A percentile compares a stretch with the other conserved stretches of the same genome.
These are phyloP conservation scores for Chelidonichthys spinosus DNA, from an alignment of 2,797 vertebrate genomes.

Conservation along the genomic window DNA sequence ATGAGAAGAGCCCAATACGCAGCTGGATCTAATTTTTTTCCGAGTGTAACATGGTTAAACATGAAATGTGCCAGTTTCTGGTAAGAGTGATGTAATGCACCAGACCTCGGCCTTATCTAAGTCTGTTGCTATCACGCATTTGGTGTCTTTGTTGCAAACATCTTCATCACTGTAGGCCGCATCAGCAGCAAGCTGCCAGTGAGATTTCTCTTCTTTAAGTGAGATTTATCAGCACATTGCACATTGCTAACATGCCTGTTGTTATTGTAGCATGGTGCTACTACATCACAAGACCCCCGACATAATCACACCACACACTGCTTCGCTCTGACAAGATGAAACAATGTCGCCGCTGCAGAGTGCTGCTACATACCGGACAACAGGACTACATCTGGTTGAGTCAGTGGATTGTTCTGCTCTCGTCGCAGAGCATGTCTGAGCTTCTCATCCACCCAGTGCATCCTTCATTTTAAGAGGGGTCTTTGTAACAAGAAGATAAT, in stretches of 20 bases:
- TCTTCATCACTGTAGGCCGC: constrained; percentile 14
- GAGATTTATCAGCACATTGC: constrained; percentile 54
- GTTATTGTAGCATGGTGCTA: constrained; percentile 17
- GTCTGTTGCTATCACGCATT: constrained; percentile 3
- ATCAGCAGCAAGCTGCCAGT: background rate
- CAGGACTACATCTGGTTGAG: constrained; percentile 56
- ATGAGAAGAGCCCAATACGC: constrained; percentile 43
- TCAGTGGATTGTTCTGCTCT: constrained; percentile 26
- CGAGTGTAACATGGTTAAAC: constrained; percentile 29
- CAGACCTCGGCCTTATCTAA: constrained; percentile 10
- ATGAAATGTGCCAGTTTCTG: constrained; percentile 31
- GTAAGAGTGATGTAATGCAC: constrained; percentile 17
- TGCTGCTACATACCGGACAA: constrained; percentile 33
- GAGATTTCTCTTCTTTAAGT: constrained; percentile 32
- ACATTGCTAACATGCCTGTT: constrained; percentile 49
- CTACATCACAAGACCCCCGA: constrained; percentile 31
- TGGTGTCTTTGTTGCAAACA: constrained; percentile 13
- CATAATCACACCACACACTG: constrained; percentile 33
- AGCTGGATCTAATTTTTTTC: constrained; percentile 49
- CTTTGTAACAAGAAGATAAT: constrained; percentile 27
- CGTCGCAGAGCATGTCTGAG: constrained; percentile 20
- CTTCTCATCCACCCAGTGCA: constrained; percentile 12
- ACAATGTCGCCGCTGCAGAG: constrained; percentile 20
- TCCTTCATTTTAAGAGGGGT: constrained; percentile 29
- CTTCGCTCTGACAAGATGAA: constrained; percentile 41